Percentiles rank a stretch among this genome's conserved stretches.
phyloP scores from a whole-genome alignment of 2,888 invertebrate species.

The Agriopis leucophaearia region DNA sequence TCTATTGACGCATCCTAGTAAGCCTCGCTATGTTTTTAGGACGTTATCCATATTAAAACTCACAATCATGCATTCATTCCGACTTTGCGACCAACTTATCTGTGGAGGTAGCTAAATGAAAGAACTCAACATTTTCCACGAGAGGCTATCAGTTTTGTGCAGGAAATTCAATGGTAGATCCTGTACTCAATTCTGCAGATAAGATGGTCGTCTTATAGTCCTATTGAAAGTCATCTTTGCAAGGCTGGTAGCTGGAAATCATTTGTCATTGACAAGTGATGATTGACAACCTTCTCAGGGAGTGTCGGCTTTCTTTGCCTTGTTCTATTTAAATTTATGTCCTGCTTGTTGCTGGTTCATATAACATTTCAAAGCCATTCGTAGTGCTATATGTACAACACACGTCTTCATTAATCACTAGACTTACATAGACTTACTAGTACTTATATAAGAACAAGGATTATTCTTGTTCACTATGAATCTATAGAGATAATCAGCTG shows the following conservation, averaged over 20 bases:
- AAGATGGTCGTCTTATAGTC: neutral
- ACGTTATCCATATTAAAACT: neutral
- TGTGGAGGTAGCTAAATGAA: neutral
- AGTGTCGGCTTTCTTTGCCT: slow-evolving; percentile 7
- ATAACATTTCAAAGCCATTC: neutral
- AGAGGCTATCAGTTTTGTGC: neutral
- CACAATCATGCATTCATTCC: neutral
- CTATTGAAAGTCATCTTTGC: slow-evolving; percentile 4
- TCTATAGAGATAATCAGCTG: neutral
- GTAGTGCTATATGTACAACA: too few species aligned
- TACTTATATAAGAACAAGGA: too few species aligned
- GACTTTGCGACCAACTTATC: neutral
- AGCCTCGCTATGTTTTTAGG: slow-evolving; percentile 11
- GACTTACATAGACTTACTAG: too few species aligned
- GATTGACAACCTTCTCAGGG: slow-evolving; percentile 13
- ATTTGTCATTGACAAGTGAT: slow-evolving; percentile 21
- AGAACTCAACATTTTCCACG: neutral
- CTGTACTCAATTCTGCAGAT: neutral
- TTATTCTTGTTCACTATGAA: neutral
- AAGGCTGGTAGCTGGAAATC: neutral
- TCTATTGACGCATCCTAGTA: slow-evolving; percentile 20
- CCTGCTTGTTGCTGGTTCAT: neutral
- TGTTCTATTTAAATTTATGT: neutral
- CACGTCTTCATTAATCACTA: too few species aligned
- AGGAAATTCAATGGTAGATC: neutral